Percentiles rank a stretch among this genome's conserved stretches.
phyloP scores from a whole-genome alignment of 2,113 vertebrate species.

The Parus major region DNA sequence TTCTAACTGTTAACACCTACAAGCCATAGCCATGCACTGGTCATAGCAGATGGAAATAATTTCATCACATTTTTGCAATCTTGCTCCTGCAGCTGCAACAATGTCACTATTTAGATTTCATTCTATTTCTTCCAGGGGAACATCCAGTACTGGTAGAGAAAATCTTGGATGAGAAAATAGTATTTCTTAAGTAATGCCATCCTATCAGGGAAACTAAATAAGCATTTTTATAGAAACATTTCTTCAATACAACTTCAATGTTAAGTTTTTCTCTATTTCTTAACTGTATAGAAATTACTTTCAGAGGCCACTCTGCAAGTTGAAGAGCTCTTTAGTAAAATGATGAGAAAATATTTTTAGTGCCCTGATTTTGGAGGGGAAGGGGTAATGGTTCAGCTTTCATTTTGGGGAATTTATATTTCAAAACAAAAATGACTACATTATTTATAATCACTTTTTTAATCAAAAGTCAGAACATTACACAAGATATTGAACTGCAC shows the following conservation, averaged over 20 bases:
- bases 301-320: not conserved
- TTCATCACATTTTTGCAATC: not conserved
- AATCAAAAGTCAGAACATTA: not conserved
- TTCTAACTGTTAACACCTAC: not conserved
- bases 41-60: not conserved
- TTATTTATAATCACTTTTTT: not conserved
- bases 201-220: not conserved
- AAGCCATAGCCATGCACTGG: not conserved
- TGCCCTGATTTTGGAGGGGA: not conserved
- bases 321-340: not conserved
- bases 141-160: rapidly evolving
- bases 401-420: not conserved
- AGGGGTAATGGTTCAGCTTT: not conserved
- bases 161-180: not conserved
- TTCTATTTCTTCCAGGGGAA: not conserved
- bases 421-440: not conserved
- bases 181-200: not conserved
- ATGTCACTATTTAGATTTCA: not conserved
- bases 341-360: not conserved
- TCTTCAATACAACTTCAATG: not conserved
- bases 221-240: not conserved
- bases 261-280: not conserved
- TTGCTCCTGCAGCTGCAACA: not conserved
- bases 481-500: not conserved
- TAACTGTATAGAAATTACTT: not conserved